A percentile compares a stretch with the other conserved stretches of the same genome.
Evolutionary conservation across 2,888 invertebrate genomes (phyloP).

Genomic region (Stramonita haemastoma): DNA sequence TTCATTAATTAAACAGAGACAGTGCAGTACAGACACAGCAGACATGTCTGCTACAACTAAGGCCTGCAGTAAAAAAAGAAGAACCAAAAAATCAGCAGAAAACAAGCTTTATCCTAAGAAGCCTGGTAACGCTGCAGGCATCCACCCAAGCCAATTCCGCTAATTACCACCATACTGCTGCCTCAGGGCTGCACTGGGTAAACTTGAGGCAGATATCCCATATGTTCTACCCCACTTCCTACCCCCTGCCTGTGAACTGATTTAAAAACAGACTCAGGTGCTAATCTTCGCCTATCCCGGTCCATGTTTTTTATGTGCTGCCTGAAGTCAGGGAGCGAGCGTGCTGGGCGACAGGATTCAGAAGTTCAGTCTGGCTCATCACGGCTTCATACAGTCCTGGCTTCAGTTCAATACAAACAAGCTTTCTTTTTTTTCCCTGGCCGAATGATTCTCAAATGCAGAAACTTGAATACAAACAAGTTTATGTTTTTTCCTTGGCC

Average conservation of each 20-base stretch:
- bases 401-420: no score
- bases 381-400: no score
- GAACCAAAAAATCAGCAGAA: background rate
- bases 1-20: no score
- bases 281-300: conserved; percentile 4
- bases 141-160: conserved; percentile 14
- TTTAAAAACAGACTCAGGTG: conserved; percentile 10
- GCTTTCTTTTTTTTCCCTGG: no score
- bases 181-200: background rate
- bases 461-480: no score
- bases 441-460: no score
- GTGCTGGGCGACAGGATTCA: background rate
- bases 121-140: conserved; percentile 9
- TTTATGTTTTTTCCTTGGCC: no score
- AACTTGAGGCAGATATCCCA: conserved; percentile 8
- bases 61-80: no score
- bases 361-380: no score
- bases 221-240: background rate
- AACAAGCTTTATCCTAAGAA: background rate
- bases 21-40: no score
- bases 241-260: background rate
- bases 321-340: background rate
- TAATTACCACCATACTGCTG: conserved; percentile 17
- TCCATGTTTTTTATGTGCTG: background rate
- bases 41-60: no score